Percentiles rank a stretch among this genome's conserved stretches.
These are phyloP conservation scores for Octopus sinensis DNA, from an alignment of 1,140 invertebrate genomes.

Conservation along the genomic window DNA sequence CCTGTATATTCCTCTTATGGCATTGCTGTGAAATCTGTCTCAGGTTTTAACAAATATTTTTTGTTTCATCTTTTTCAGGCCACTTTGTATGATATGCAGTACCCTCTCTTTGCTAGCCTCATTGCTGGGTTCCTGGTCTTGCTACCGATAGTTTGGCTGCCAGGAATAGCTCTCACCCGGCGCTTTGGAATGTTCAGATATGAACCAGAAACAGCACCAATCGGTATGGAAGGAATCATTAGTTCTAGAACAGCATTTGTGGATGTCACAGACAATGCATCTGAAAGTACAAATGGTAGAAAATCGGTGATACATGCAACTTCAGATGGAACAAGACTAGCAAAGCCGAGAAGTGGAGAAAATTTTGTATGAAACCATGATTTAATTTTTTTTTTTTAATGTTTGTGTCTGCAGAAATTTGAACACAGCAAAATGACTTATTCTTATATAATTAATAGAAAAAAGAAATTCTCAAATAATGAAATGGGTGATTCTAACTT, in stretches of 20 bases:
- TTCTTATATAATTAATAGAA: too few relatives aligned
- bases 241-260: slow-evolving; percentile 8
- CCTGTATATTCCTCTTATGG: too few relatives aligned
- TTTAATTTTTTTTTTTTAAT: too few relatives aligned
- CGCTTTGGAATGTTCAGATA: slow-evolving; percentile 35
- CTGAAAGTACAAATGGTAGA: neutral
- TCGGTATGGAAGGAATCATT: slow-evolving; percentile 7
- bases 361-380: neutral
- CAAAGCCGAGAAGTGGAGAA: neutral
- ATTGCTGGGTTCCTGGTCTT: slow-evolving; percentile 36
- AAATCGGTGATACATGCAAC: neutral
- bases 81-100: slow-evolving; percentile 27
- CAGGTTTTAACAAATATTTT: neutral
- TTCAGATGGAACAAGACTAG: neutral
- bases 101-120: slow-evolving; percentile 44
- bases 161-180: slow-evolving; percentile 38
- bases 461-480: too few relatives aligned
- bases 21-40: too few relatives aligned
- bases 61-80: slow-evolving; percentile 30
- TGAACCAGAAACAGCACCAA: slow-evolving; percentile 11
- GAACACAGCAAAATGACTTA: too few relatives aligned
- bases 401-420: too few relatives aligned
- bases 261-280: neutral
- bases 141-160: slow-evolving; percentile 42
- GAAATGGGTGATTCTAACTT: too few relatives aligned